Base-by-base conservation (phyloP, 1,140 invertebrate genomes). In the Teleopsis dalmanni region DNA sequence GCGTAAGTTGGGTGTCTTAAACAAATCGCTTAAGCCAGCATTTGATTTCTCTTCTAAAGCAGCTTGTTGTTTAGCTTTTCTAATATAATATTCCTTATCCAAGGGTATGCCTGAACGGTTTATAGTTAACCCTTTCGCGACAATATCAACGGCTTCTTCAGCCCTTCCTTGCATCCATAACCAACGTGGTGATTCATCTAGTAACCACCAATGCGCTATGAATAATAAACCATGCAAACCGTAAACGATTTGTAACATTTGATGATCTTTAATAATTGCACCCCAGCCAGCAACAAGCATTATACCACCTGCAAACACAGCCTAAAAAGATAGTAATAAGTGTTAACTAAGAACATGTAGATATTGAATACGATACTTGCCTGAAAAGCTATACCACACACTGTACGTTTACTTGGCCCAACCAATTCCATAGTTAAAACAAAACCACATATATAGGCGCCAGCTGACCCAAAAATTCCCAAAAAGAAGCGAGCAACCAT, bases 391-490 rank as follows among this genome's bases (percentile, higher is more conserved):
- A 92, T 79, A 3, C 90, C 91, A 65, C 87, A 90, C 3, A 81
- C 75, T 0, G 88, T 91, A 36, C 91, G 73, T 63, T 85, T 88
- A 31, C 79, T 81, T 1, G 88, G 74, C 14, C 89, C 88, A 1
- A 93, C 86, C 51, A 91, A 65, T 71, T 95, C 91, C 83, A 93
- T 90, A 3, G 87, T 84, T 10, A 92, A 62, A 2, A 91, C 88
- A 64, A 91, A 91, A 3, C 82, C 84, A 10, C 87, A 84, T 41
- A 91, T 87, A 56, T 89, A 91, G 10, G 85, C 78, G 1, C 88
- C 88, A 4, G 87, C 84, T 1, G 83, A 87, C n/a, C 85, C 86
- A 37, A 88, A 86, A 43, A 89, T 80, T 10, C 87, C 89, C 54
- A 88, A 83, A 1, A 88, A 59, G 63, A 85, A 91, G 40, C 82